A percentile compares a stretch with the other conserved stretches of the same genome.
Evolutionary conservation across 2,888 invertebrate species (phyloP).

Genomic region (Drosophila peninsularis): DNA sequence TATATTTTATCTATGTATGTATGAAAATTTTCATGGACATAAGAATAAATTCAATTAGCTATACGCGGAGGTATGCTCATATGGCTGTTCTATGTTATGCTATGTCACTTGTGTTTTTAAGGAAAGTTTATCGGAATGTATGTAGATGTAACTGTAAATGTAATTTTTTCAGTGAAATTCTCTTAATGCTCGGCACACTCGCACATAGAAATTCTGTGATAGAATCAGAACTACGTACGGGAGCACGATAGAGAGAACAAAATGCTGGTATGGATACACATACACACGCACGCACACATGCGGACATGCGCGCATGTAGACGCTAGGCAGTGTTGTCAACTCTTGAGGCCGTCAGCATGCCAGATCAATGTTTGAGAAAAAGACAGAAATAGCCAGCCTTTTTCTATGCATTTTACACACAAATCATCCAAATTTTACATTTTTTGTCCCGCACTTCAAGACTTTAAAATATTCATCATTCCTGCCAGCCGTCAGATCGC

Average conservation of each 20-base stretch:
- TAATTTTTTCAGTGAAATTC: not conserved
- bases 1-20: not conserved
- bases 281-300: not conserved
- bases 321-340: too few species aligned
- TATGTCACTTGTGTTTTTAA: not conserved
- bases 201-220: too few species aligned
- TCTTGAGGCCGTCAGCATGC: too few species aligned
- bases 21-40: not conserved
- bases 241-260: not conserved
- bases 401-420: too few species aligned
- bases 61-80: not conserved
- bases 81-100: not conserved
- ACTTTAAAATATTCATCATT: too few species aligned
- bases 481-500: too few species aligned
- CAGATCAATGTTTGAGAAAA: too few species aligned
- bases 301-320: conserved; percentile 11
- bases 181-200: not conserved
- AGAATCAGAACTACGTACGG: not conserved
- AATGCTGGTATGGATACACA: not conserved
- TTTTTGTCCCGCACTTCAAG: too few species aligned
- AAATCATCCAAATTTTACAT: too few species aligned
- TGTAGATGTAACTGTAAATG: not conserved
- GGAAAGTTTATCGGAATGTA: not conserved
- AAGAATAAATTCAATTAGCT: conserved; percentile 9
- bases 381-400: too few species aligned